phyloP scores from a whole-genome alignment of 2,113 vertebrate species.

The Halichoeres trimaculatus region DNA sequence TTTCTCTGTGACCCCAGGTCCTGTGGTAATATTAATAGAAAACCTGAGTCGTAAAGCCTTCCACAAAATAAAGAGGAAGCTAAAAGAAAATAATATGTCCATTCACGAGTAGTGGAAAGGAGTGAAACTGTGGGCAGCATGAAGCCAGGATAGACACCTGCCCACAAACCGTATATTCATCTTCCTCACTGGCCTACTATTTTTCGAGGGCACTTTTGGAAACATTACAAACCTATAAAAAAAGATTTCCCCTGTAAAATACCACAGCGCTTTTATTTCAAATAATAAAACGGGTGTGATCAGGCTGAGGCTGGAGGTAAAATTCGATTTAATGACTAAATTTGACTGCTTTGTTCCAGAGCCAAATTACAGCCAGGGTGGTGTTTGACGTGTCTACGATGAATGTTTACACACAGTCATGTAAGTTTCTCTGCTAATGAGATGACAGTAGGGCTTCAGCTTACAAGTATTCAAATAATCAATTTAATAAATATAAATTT shows the following conservation, averaged over 20 bases:
- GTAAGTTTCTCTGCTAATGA: conserved; percentile 29
- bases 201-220: conserved; percentile 72
- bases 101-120: conserved; percentile 56
- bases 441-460: not conserved
- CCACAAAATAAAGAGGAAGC: conserved; percentile 59
- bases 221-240: conserved; percentile 60
- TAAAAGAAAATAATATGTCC: conserved; percentile 60
- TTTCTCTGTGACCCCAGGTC: conserved; percentile 58
- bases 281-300: conserved; percentile 73
- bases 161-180: conserved; percentile 62
- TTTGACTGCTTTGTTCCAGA: conserved; percentile 61
- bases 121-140: conserved; percentile 58
- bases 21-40: conserved; percentile 55
- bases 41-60: conserved; percentile 63
- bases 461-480: no score
- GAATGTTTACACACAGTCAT: conserved; percentile 36
- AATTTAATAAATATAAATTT: no score
- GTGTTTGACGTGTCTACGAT: conserved; percentile 37
- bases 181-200: conserved; percentile 40
- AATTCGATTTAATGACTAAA: conserved; percentile 58
- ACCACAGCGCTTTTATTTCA: conserved; percentile 62
- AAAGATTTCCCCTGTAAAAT: conserved; percentile 69
- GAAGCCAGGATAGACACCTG: conserved; percentile 64
- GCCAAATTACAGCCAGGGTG: conserved; percentile 16
- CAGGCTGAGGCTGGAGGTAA: conserved; percentile 61